These are phyloP conservation scores for Rachycentron canadum DNA, from an alignment of 2,797 vertebrate genomes.

Conservation along the genomic window DNA sequence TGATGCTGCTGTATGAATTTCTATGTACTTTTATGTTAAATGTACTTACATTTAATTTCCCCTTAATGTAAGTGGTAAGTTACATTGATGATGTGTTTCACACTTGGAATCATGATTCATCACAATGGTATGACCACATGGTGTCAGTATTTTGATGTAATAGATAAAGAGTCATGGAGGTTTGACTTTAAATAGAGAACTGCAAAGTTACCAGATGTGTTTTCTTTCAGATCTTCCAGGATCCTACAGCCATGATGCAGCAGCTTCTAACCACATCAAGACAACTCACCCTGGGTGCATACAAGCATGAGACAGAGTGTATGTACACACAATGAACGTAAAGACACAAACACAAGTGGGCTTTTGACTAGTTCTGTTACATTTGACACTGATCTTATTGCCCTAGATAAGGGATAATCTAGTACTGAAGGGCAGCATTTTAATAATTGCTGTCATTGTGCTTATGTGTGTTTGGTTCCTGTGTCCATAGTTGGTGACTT, in stretches of 20 bases:
- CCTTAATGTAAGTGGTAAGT: neutral
- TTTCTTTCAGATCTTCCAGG: conserved; percentile 94
- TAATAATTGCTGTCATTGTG: neutral
- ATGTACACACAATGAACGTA: conserved; percentile 69
- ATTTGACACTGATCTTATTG: too few species aligned
- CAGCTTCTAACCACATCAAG: conserved; percentile 96
- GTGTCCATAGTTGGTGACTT: conserved; percentile 90
- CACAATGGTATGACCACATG: neutral
- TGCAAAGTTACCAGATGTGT: neutral
- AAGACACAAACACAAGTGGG: too few species aligned
- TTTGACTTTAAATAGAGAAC: neutral
- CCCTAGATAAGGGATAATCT: neutral
- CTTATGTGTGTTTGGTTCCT: neutral
- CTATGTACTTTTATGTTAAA: fast-evolving
- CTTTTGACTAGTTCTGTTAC: neutral
- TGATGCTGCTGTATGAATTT: neutral
- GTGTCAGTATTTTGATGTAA: neutral
- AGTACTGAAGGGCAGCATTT: neutral
- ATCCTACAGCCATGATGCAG: conserved; percentile 99
- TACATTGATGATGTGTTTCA: neutral
- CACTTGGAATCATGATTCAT: neutral
- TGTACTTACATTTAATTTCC: neutral
- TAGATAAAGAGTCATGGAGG: neutral
- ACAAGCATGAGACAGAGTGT: conserved; percentile 99
- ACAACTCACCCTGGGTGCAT: conserved; percentile 95